These are phyloP conservation scores for Anabas testudineus DNA, from an alignment of 2,797 vertebrate genomes.

Conservation along the genomic window DNA sequence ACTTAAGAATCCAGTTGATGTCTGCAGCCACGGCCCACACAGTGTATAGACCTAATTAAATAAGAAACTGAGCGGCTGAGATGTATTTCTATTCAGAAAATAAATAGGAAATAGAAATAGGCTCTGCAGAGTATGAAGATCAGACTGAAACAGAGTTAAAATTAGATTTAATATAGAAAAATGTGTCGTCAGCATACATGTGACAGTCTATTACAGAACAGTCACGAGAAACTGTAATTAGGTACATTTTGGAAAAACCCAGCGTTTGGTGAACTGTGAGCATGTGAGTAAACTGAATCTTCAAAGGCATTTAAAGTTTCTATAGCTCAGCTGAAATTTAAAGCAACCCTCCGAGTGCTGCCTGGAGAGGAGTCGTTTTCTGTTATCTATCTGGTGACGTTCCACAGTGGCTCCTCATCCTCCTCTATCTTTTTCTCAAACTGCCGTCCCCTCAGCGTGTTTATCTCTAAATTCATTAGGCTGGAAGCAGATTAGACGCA, in stretches of 20 bases:
- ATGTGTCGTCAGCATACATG: neutral
- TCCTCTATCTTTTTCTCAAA: slow-evolving; percentile 5
- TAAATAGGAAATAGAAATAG: no score
- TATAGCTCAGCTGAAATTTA: neutral
- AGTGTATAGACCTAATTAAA: no score
- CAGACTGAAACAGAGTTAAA: neutral
- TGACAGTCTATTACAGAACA: neutral
- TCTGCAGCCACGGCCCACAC: no score
- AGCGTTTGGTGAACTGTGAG: neutral
- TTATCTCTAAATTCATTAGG: slow-evolving; percentile 45
- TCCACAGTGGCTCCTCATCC: slow-evolving; percentile 7
- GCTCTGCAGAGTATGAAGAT: neutral
- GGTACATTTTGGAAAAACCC: neutral
- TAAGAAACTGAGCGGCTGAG: no score
- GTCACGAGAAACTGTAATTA: no score
- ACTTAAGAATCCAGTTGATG: no score
- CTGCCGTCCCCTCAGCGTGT: slow-evolving; percentile 23
- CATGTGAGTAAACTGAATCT: neutral
- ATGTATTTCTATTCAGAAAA: neutral
- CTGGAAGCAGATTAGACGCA: slow-evolving; percentile 33
- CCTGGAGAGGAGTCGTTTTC: neutral
- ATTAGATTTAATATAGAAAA: no score
- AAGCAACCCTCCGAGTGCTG: neutral
- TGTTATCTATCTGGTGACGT: neutral
- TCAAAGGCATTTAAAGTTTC: neutral